A percentile compares a stretch with the other conserved stretches of the same genome.
Conservation (phyloP, 2,113 vertebrate genomes). For the Pedionomus torquatus region DNA sequence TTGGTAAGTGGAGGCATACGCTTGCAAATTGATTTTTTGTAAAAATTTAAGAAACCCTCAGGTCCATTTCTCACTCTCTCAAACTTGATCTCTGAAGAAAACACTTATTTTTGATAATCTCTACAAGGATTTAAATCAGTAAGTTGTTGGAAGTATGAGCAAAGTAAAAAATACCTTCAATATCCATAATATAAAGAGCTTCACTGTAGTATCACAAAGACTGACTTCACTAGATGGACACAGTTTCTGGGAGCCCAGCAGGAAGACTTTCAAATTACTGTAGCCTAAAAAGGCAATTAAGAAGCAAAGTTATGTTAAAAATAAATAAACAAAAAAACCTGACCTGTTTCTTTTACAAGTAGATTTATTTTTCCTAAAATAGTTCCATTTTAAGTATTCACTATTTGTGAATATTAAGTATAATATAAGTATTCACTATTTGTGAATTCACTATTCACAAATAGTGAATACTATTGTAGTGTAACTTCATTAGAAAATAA, state of each 20-base stretch:
- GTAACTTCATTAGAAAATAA: not conserved
- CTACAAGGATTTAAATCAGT: not conserved
- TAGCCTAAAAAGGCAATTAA: not conserved
- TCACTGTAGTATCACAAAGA: not conserved
- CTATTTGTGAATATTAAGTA: not conserved
- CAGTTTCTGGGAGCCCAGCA: not conserved
- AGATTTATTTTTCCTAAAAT: not conserved
- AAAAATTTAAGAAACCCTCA: not conserved
- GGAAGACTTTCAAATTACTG: not conserved
- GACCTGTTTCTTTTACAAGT: not conserved
- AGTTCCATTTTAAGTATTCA: not conserved
- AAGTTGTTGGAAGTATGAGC: not conserved
- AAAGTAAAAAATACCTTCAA: not conserved
- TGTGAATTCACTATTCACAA: too few species aligned
- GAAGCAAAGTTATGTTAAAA: not conserved
- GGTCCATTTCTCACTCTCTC: not conserved
- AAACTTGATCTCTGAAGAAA: not conserved
- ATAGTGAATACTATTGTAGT: not conserved
- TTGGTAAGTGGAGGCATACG: not conserved
- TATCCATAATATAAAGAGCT: not conserved
- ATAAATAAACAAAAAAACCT: not conserved
- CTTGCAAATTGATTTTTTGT: not conserved
- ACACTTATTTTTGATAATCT: not conserved
- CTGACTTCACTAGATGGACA: not conserved
- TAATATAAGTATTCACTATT: not conserved